Conservation (phyloP, 2,888 invertebrate genomes). For the Poecilus cupreus region DNA sequence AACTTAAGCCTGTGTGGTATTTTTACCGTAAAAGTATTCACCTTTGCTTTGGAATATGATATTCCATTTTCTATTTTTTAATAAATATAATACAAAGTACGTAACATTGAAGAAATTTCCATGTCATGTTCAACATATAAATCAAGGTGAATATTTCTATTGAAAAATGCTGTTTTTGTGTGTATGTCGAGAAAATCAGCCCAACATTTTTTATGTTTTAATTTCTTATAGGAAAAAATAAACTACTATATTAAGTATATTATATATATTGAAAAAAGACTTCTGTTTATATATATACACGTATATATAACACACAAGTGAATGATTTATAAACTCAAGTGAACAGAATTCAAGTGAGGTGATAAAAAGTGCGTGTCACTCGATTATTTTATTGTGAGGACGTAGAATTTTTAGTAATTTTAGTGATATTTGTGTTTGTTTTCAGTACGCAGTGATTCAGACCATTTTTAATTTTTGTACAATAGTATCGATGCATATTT, state of each 20-base stretch:
- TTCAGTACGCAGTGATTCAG: constrained; percentile 50
- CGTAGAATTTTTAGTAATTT: constrained; percentile 66
- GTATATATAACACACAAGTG: constrained; percentile 56
- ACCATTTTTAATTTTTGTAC: constrained; percentile 30
- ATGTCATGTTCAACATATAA: constrained; percentile 50
- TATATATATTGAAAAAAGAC: constrained; percentile 67
- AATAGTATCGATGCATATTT: constrained; percentile 55
- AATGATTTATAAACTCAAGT: constrained; percentile 57
- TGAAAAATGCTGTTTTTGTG: constrained; percentile 58
- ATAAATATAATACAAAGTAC: constrained; percentile 41
- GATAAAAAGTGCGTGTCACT: constrained; percentile 68
- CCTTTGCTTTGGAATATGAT: constrained; percentile 47
- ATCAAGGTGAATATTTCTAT: constrained; percentile 58
- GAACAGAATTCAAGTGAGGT: constrained; percentile 69
- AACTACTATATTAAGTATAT: constrained; percentile 68
- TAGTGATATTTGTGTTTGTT: constrained; percentile 71
- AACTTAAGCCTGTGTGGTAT: constrained; percentile 56
- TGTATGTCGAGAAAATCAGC: constrained; percentile 63
- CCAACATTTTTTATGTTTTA: constrained; percentile 70
- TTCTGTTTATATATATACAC: constrained; percentile 66
- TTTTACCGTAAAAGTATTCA: constrained; percentile 60
- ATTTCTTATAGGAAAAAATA: constrained; percentile 68
- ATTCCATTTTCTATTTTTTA: constrained; percentile 56
- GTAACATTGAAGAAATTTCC: constrained; percentile 34
- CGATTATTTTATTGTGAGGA: constrained; percentile 66